phyloP scores from a whole-genome alignment of 2,797 vertebrate genomes.

The Tiaroga cobitis region DNA sequence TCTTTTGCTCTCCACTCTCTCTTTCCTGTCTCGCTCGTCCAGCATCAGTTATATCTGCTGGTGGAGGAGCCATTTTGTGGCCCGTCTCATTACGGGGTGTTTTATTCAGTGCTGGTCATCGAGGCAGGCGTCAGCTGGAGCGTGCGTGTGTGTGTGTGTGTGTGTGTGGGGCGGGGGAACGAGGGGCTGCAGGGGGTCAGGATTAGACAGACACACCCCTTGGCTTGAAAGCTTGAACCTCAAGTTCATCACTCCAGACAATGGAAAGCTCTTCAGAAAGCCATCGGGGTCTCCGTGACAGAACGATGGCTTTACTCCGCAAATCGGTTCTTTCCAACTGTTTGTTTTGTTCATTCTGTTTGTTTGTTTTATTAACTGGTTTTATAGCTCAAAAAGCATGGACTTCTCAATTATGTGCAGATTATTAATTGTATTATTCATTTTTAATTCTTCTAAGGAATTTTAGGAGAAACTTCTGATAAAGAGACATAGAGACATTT shows the following conservation, averaged over 20 bases:
- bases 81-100: conserved; percentile 75
- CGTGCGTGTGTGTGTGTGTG: conserved; percentile 30
- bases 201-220: conserved; percentile 79
- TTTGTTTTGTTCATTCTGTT: background rate
- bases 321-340: background rate
- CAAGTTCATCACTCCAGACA: conserved; percentile 91
- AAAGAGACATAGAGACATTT: background rate
- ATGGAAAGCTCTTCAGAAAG: conserved; percentile 84
- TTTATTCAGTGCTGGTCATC: conserved; percentile 79
- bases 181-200: conserved; percentile 58
- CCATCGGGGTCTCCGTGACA: conserved; percentile 78
- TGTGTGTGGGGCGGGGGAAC: conserved; percentile 59
- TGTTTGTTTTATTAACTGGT: background rate
- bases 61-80: conserved; percentile 79
- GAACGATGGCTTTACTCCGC: background rate
- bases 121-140: conserved; percentile 73
- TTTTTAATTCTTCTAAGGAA: background rate
- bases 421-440: background rate
- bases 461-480: background rate
- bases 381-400: background rate
- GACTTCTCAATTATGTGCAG: background rate
- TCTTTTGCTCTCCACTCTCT: conserved; percentile 60
- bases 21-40: conserved; percentile 66
- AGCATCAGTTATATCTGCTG: conserved; percentile 77
- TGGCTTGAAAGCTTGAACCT: conserved; percentile 88